A percentile compares a stretch with the other conserved stretches of the same genome.
These are phyloP conservation scores for Dipodomys stephensi DNA, from an alignment of 2,113 vertebrate species.

Conservation along the genomic window DNA sequence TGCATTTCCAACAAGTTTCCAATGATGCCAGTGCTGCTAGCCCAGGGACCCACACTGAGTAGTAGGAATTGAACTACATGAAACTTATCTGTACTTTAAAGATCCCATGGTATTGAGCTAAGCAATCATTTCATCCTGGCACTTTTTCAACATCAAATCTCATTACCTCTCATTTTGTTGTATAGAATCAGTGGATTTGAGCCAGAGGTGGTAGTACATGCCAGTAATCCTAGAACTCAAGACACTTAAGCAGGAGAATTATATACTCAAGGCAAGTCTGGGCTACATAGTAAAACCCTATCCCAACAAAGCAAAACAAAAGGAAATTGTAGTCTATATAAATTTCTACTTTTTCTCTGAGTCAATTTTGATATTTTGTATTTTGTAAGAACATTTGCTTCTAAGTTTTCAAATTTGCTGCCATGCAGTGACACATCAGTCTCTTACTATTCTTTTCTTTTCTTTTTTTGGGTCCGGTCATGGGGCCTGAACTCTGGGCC, in stretches of 20 bases:
- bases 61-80: not conserved
- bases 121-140: not conserved
- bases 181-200: not conserved
- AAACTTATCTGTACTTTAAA: not conserved
- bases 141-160: not conserved
- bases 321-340: not conserved
- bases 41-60: not conserved
- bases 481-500: no score
- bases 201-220: not conserved
- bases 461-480: no score
- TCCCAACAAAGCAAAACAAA: no score
- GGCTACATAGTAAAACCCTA: no score
- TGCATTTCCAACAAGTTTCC: not conserved
- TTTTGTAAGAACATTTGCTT: not conserved
- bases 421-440: not conserved
- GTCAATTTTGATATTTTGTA: not conserved
- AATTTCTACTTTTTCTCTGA: not conserved
- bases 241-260: no score
- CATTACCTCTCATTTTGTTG: not conserved
- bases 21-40: not conserved
- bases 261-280: no score
- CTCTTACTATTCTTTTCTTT: not conserved
- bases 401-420: conserved; percentile 2
- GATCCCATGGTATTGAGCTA: not conserved
- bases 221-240: no score